Evolutionary conservation across 2,888 invertebrate species (phyloP).

Genomic region (Sturmia bella): DNA sequence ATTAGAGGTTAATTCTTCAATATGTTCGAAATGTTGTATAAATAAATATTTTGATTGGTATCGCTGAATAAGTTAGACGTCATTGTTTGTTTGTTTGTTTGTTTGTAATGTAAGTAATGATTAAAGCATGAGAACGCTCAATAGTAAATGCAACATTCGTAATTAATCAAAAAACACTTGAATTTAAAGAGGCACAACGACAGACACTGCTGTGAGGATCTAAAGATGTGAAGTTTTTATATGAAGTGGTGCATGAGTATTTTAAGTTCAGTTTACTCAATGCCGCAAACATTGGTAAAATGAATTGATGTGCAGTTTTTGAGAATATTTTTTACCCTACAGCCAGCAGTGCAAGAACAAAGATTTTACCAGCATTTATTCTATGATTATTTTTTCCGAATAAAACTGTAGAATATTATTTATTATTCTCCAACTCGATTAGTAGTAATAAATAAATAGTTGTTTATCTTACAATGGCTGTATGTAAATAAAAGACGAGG

Average conservation of each 20-base stretch:
- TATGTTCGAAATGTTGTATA: slow-evolving; percentile 47
- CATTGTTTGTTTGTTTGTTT: slow-evolving; percentile 25
- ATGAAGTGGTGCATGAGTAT: background rate
- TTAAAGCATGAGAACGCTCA: background rate
- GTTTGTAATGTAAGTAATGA: background rate
- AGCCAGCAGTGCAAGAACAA: too few species aligned
- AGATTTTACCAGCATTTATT: too few species aligned
- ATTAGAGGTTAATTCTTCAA: slow-evolving; percentile 41
- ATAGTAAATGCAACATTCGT: slow-evolving; percentile 45
- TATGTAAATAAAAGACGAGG: too few species aligned
- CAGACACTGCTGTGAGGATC: slow-evolving; percentile 13
- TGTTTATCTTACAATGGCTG: too few species aligned
- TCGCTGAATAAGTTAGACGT: slow-evolving; percentile 74
- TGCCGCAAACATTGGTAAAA: slow-evolving; percentile 7
- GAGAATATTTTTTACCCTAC: too few species aligned
- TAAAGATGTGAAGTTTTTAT: slow-evolving; percentile 19
- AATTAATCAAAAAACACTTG: slow-evolving; percentile 60
- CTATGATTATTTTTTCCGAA: too few species aligned
- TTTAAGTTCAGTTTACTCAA: slow-evolving; percentile 13
- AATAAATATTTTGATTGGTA: slow-evolving; percentile 78
- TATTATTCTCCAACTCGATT: too few species aligned
- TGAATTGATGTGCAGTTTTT: too few species aligned
- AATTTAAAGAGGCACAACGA: slow-evolving; percentile 5
- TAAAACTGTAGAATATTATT: too few species aligned
- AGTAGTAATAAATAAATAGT: too few species aligned